Evolutionary conservation across 2,888 invertebrate genomes (phyloP).

Genomic region (Dasypolia templi): DNA sequence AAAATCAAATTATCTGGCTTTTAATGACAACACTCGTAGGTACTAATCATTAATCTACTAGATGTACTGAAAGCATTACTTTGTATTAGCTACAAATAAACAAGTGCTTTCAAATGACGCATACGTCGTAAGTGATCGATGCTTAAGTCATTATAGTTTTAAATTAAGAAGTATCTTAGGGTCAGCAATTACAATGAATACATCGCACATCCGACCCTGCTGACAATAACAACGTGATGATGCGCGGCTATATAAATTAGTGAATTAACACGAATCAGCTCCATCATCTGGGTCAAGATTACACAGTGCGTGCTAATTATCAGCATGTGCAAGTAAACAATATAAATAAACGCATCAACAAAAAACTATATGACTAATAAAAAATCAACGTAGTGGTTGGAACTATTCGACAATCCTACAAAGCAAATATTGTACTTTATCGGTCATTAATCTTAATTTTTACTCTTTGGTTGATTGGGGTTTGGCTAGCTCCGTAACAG

Average conservation of each 20-base stretch:
- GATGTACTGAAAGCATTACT: slow-evolving; percentile 12
- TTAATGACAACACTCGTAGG: background rate
- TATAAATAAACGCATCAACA: slow-evolving; percentile 24
- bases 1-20: too few relatives aligned
- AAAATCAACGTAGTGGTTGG: slow-evolving; percentile 2
- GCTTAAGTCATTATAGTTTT: slow-evolving; percentile 8
- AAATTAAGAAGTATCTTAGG: slow-evolving; percentile 43
- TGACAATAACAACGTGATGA: slow-evolving; percentile 68
- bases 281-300: slow-evolving; percentile 84
- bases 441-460: slow-evolving; percentile 10
- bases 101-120: background rate
- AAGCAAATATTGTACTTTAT: slow-evolving; percentile 13
- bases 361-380: slow-evolving; percentile 16
- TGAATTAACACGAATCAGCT: slow-evolving; percentile 79
- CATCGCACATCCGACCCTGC: slow-evolving; percentile 40
- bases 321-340: slow-evolving; percentile 35
- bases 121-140: too few relatives aligned
- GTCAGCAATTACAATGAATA: slow-evolving; percentile 53
- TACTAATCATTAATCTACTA: background rate
- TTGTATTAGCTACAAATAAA: slow-evolving; percentile 15
- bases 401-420: slow-evolving; percentile 6
- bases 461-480: background rate
- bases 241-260: slow-evolving; percentile 67
- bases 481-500: background rate
- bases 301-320: slow-evolving; percentile 70